Evolutionary conservation across 2,113 vertebrate genomes (phyloP), one percentile per base, ranked within the genome.

Genomic region (Callospermophilus lateralis): DNA sequence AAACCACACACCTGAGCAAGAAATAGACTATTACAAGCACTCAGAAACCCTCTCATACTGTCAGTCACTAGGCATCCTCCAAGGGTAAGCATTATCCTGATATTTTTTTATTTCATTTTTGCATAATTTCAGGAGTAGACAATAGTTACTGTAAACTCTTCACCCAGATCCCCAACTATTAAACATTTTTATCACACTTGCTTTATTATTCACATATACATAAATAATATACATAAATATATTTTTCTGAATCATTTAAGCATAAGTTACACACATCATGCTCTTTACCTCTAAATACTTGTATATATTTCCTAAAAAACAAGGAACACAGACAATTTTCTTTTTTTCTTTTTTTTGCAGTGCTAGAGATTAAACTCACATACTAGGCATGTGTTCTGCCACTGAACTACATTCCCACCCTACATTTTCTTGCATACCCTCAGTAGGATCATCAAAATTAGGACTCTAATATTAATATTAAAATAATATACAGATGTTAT

Each of bases 171-270:
- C 34, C 63, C 34, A 91, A 8, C 28, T 67, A 12, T 94, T 95
- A 93, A 63, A 94, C 53, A 94, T 93, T 94, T 55, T 91, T 90
- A 76, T 85, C 53, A 90, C 34, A 65, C 26, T 90, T 96, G 48
- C 37, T 83, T 77, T 96, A 53, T 95, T 86, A 72, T 26, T 58
- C 88, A 79, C n/a, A 61, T 85, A 39, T 39, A 51, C 15, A 51
- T 81, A 67, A 76, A 51, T 87, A 68, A 79, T 84, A 67, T 61
- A 37, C n/a, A 74, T 53, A 8, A 1, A 61, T 24, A 58, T 51
- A 58, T 20, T 51, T 67, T 93, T 93, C 63, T 84, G 51, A 96
- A 77, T 91, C 39, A 73, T 96, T 92, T 87, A 55, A 91, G n/a
- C 80, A n/a, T 83, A 90, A 80, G 34, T 94, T 81, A 78, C 11